Evolutionary conservation across 2,797 vertebrate species (phyloP).

Genomic region (Acipenser ruthenus): DNA sequence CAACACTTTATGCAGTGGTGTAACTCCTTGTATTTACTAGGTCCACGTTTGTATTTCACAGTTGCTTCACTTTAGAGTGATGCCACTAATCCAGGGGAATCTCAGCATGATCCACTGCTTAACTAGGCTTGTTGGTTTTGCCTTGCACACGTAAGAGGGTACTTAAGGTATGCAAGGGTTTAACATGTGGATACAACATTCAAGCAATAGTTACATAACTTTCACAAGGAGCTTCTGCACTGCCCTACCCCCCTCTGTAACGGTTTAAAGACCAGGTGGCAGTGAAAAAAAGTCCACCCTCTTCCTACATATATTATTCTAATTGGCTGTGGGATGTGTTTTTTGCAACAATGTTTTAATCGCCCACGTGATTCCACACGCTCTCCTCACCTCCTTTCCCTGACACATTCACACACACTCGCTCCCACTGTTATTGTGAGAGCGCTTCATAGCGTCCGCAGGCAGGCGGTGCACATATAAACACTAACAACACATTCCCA

Average conservation of each 20-base stretch:
- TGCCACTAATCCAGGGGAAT: too few species aligned
- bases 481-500: conserved; percentile 25
- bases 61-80: too few species aligned
- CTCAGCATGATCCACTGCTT: too few species aligned
- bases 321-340: conserved; percentile 36
- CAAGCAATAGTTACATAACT: too few species aligned
- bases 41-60: too few species aligned
- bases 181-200: too few species aligned
- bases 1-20: too few species aligned
- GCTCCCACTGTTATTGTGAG: conserved; percentile 38
- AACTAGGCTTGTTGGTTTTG: too few species aligned
- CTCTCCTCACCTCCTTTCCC: conserved; percentile 76
- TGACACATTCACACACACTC: conserved; percentile 51
- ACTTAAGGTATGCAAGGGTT: too few species aligned
- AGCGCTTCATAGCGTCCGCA: conserved; percentile 47
- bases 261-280: conserved; percentile 24
- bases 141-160: too few species aligned
- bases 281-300: conserved; percentile 14
- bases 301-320: conserved; percentile 16
- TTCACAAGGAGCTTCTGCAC: too few species aligned
- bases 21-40: too few species aligned
- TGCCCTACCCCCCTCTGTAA: background rate
- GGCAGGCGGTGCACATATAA: conserved; percentile 53
- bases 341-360: conserved; percentile 45
- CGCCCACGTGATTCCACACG: conserved; percentile 52